These are phyloP conservation scores for Ciconia nigra DNA, from an alignment of 2,797 vertebrate genomes.

Conservation along the genomic window DNA sequence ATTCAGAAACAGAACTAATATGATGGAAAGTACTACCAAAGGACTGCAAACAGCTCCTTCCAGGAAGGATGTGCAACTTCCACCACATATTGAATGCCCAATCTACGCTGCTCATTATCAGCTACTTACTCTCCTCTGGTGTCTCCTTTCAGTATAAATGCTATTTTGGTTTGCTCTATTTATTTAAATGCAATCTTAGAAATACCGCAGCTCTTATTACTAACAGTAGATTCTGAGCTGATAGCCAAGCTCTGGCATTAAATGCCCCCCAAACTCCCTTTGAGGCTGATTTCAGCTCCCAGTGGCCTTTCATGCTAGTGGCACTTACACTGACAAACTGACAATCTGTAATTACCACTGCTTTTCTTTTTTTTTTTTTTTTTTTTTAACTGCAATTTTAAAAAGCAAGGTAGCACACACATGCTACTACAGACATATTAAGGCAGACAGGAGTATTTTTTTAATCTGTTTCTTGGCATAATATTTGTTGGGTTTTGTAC, in stretches of 20 bases:
- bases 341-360: neutral
- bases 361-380: neutral
- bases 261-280: neutral
- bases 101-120: neutral
- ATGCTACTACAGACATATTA: neutral
- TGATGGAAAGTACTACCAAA: neutral
- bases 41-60: neutral
- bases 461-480: neutral
- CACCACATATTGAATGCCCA: neutral
- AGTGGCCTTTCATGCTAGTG: neutral
- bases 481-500: neutral
- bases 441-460: neutral
- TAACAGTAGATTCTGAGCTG: neutral
- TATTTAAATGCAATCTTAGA: neutral
- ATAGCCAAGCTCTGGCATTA: neutral
- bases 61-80: neutral
- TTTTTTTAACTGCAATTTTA: neutral
- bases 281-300: neutral
- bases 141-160: neutral
- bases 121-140: neutral
- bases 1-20: constrained; percentile 2
- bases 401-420: neutral
- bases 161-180: neutral
- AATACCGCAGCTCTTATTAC: neutral
- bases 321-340: neutral